These are phyloP conservation scores for Sylvicapra grimmia DNA, from an alignment of 2,113 vertebrate species.

Conservation along the genomic window DNA sequence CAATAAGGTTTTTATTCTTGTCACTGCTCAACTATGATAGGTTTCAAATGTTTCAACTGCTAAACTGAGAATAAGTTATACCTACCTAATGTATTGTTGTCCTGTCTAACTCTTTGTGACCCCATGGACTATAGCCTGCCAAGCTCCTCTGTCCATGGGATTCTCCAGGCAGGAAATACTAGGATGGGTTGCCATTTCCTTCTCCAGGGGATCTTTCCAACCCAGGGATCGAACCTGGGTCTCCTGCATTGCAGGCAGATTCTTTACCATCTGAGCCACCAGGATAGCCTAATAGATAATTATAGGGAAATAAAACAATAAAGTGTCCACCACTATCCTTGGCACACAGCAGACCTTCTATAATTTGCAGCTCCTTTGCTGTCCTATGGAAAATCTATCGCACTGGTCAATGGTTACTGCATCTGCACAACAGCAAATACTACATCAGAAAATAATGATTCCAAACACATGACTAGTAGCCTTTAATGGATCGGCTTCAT, in stretches of 20 bases:
- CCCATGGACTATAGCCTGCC: background rate
- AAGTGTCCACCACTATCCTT: background rate
- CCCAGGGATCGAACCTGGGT: background rate
- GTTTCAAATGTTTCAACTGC: background rate
- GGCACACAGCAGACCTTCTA: background rate
- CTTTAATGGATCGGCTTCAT: constrained; percentile 54
- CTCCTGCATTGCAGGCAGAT: background rate
- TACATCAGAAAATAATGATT: constrained; percentile 19
- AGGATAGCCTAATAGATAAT: background rate
- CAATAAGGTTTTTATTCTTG: background rate
- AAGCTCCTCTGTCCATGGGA: background rate
- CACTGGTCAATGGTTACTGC: background rate
- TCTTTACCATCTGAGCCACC: background rate
- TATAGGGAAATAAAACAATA: background rate
- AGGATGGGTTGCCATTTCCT: background rate
- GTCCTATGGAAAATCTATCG: background rate
- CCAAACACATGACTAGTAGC: constrained; percentile 33
- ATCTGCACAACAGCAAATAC: background rate
- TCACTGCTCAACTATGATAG: background rate
- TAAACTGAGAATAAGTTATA: background rate
- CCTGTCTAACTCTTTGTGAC: background rate
- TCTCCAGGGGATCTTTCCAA: background rate
- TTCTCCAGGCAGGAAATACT: background rate
- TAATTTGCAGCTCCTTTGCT: background rate
- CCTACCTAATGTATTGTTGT: background rate